Base-by-base conservation (phyloP, 2,888 invertebrate genomes). In the Apodemia zela region DNA sequence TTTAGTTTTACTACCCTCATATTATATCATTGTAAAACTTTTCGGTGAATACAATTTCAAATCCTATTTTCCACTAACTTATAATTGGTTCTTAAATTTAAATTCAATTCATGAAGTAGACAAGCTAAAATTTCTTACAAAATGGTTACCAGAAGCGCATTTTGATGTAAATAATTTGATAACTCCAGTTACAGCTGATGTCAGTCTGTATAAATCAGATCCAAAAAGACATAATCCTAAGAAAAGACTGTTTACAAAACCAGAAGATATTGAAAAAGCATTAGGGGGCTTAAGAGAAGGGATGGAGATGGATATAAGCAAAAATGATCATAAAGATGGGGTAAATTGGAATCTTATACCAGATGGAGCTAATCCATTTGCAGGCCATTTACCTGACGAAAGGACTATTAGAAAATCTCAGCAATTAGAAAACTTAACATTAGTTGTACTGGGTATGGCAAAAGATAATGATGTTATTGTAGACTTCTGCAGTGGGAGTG, bases 401-500 rank as follows among this genome's bases (percentile, higher is more conserved):
- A 93, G 98, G 64, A 91, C 96, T 10, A 84, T 91, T 18, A 93
- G 97, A 61, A 98, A 98, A 88, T 95, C 95, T 45, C 94, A 97
- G 71, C 98, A 98, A 78, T 81, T 98, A 49, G 96, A 97, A 82
- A 98, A 96, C 81, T 89, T 98, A 72, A 94, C 94, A 18, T 94
- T 94, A 74, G 95, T 97, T 38, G 95, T 96, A 0, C 79, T 95
- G n/a, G 93, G 93, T 63, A 84, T 98, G 64, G 95, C 96, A 0
- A 92, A 92, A 72, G 81, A 92, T 0, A 94, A 94, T 0, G 94
- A 96, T 73, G 85, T 93, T 17, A 96, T 98, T 72, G 96, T 98
- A 0, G 98, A 99, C 81, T 98, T 98, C 84, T 98, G 98, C 81
- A 96, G 97, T 75, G 98, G 98, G 2, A 96, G 97, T 73, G 98